Base-by-base conservation (phyloP, 2,888 invertebrate genomes). In the Phlogophora meticulosa region DNA sequence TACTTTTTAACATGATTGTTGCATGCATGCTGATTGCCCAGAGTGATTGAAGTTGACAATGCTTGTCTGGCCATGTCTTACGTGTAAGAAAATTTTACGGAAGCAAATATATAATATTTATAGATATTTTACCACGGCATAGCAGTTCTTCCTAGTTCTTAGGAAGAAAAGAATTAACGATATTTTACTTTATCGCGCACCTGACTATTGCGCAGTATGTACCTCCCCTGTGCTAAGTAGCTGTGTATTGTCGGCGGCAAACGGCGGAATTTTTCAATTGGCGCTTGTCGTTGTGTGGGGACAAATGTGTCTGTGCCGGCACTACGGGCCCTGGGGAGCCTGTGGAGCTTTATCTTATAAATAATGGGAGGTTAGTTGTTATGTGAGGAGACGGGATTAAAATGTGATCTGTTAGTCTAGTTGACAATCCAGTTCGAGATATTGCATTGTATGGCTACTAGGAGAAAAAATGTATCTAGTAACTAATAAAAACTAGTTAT, bases 211-310 rank as follows among this genome's bases (percentile, higher is more conserved):
- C 2, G 17, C 10, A 0, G 2, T 2, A 10, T 68, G 43, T 43
- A 56, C 46, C 40, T 62, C 59, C 58, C 49, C 10, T 22, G 32
- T 42, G 61, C 32, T 32, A n/a, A 13, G 22, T 52, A 42, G 55
- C 59, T n/a, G n/a, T 55, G 49, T 57, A 28, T 15, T 59, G 76
- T 63, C 22, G 42, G 13, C 59, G 55, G 75, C 60, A 62, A 64
- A 80, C 43, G 22, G 42, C 20, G 80, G 83, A 59, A 82, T 80
- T 80, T 82, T 79, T 76, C 65, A 76, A 82, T 80, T 80, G 80
- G 51, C 56, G 55, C 32, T 48, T 52, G 51, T 56, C 43, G 57
- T 58, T 42, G 24, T 52, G 43, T 55, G 38, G 20, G 58, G 62
- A 64, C 45, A 36, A 65, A 82, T 70, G 75, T 67, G 82, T 76